A percentile compares a stretch with the other conserved stretches of the same genome.
Conservation (phyloP, 2,797 vertebrate species). For the Manis pentadactyla region DNA sequence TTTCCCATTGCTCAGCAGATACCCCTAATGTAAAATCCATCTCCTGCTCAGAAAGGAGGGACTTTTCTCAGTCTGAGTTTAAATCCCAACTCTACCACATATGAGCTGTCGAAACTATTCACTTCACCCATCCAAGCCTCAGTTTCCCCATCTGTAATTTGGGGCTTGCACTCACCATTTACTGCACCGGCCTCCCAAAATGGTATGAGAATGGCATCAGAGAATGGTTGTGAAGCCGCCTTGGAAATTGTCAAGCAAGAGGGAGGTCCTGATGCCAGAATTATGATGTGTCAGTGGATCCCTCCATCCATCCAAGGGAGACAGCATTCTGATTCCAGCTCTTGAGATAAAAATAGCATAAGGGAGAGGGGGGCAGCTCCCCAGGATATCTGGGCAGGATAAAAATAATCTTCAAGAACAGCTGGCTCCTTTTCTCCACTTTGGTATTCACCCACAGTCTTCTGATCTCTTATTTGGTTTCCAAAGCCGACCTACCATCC, state of each 20-base stretch:
- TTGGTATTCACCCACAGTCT: constrained; percentile 56
- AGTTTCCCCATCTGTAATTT: not conserved
- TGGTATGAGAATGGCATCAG: not conserved
- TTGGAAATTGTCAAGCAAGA: not conserved
- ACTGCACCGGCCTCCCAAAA: not conserved
- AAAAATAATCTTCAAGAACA: constrained; percentile 71
- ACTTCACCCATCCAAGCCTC: not conserved
- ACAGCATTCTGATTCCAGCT: not conserved
- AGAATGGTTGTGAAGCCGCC: not conserved
- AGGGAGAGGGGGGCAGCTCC: not conserved
- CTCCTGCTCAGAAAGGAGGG: not conserved
- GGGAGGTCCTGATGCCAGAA: not conserved
- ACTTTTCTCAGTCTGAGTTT: not conserved
- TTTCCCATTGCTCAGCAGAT: not conserved
- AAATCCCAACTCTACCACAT: not conserved
- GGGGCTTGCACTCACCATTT: not conserved
- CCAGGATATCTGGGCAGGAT: constrained; percentile 66
- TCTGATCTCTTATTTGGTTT: constrained; percentile 74
- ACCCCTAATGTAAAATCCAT: not conserved
- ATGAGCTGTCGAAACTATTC: not conserved
- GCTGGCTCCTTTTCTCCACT: constrained; percentile 56
- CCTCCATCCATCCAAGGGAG: not conserved
- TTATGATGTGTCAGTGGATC: not conserved
- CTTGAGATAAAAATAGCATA: constrained; percentile 67
- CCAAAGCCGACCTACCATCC: constrained; percentile 49